Conservation (phyloP, 2,888 invertebrate genomes). For the Leucania comma region DNA sequence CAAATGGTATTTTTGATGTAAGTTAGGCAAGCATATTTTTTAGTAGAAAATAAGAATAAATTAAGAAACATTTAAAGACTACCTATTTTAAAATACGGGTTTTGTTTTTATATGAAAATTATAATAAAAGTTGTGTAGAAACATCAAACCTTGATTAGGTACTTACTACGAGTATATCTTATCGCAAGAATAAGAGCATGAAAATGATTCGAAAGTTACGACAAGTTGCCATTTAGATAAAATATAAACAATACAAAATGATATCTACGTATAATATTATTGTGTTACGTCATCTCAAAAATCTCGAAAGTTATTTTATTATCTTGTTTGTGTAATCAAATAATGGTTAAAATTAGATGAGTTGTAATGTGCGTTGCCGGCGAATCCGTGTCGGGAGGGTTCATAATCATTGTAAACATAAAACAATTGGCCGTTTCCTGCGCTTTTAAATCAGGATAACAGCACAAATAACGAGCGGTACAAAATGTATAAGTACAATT, state of each 20-base stretch:
- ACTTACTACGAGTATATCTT: slow-evolving; percentile 45
- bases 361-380: slow-evolving; percentile 31
- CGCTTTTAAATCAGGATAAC: slow-evolving; percentile 68
- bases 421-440: slow-evolving; percentile 65
- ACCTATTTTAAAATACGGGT: neutral
- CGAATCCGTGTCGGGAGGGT: slow-evolving; percentile 50
- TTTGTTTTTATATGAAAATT: slow-evolving; percentile 2
- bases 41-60: too few relatives aligned
- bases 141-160: slow-evolving; percentile 36
- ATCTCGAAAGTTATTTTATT: neutral
- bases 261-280: slow-evolving; percentile 32
- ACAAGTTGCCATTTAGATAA: slow-evolving; percentile 51
- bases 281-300: slow-evolving; percentile 6
- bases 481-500: slow-evolving; percentile 62
- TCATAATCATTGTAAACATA: slow-evolving; percentile 60
- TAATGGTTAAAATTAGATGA: slow-evolving; percentile 17
- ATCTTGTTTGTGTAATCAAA: slow-evolving; percentile 14
- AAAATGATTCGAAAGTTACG: slow-evolving; percentile 46
- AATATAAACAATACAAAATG: slow-evolving; percentile 30
- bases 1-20: too few relatives aligned
- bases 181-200: slow-evolving; percentile 47
- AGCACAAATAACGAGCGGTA: slow-evolving; percentile 54
- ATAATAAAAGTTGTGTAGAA: slow-evolving; percentile 24
- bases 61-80: too few relatives aligned
- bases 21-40: too few relatives aligned